A percentile compares a stretch with the other conserved stretches of the same genome.
phyloP scores from a whole-genome alignment of 2,113 vertebrate species.

The Petrocephalus microphthalmus region DNA sequence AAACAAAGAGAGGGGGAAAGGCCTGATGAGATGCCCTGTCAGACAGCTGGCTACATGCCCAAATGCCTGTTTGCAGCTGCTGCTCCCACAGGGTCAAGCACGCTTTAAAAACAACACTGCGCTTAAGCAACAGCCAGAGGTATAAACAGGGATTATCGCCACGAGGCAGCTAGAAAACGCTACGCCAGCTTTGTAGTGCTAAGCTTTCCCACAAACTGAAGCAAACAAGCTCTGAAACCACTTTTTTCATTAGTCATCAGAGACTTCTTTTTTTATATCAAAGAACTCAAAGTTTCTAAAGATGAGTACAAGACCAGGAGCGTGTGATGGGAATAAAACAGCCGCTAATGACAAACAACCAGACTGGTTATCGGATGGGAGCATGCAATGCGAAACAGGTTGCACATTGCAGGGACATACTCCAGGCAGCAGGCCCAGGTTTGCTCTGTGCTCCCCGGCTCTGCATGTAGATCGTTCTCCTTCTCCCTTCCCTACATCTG shows the following conservation, averaged over 20 bases:
- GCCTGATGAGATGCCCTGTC: neutral
- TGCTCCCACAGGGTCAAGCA: neutral
- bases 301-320: neutral
- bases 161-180: neutral
- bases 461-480: conserved; percentile 26
- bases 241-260: neutral
- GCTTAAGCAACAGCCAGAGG: neutral
- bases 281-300: too few relatives aligned
- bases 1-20: neutral
- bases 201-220: neutral
- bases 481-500: conserved; percentile 39
- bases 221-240: neutral
- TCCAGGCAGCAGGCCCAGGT: neutral
- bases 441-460: neutral
- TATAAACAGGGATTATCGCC: neutral
- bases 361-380: neutral
- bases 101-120: neutral
- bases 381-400: neutral
- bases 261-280: neutral
- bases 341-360: neutral
- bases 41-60: neutral
- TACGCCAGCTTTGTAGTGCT: neutral
- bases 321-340: neutral
- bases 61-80: neutral
- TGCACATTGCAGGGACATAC: neutral